A percentile compares a stretch with the other conserved stretches of the same genome.
These are phyloP conservation scores for Drosophila pseudotalamancana DNA, from an alignment of 2,888 invertebrate species.

Conservation along the genomic window DNA sequence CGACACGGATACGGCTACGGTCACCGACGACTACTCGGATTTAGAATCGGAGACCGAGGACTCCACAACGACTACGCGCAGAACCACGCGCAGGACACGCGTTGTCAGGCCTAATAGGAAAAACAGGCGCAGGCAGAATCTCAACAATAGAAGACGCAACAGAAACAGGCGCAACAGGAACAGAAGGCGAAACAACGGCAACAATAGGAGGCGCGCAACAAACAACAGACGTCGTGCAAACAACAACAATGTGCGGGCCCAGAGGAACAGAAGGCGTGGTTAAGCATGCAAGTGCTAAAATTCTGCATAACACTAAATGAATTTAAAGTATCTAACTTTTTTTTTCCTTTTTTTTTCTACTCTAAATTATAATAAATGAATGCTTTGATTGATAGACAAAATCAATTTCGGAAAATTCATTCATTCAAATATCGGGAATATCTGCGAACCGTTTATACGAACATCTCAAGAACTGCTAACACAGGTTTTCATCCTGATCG, in stretches of 20 bases:
- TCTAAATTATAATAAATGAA: conserved; percentile 7
- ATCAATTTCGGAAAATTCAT: too few species aligned
- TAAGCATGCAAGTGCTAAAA: neutral
- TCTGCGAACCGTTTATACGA: too few species aligned
- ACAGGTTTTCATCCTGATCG: too few species aligned
- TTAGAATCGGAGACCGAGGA: neutral
- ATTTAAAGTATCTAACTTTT: neutral
- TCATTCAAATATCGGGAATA: too few species aligned
- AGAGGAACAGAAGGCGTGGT: neutral
- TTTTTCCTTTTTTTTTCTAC: neutral
- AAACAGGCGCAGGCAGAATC: conserved; percentile 5
- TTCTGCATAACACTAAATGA: neutral
- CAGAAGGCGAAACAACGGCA: conserved; percentile 22
- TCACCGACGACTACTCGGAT: too few species aligned
- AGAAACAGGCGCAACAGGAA: neutral
- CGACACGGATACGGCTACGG: neutral
- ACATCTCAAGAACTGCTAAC: too few species aligned
- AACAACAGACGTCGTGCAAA: conserved; percentile 7
- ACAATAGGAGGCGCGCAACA: conserved; percentile 10
- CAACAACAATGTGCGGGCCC: neutral
- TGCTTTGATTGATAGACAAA: conserved; percentile 2
- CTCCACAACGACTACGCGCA: neutral
- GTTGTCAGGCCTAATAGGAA: neutral
- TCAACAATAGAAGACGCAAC: neutral
- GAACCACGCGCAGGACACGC: neutral